These are phyloP conservation scores for Eueremaeus valkanovi DNA, from an alignment of 2,888 invertebrate genomes.

Conservation along the genomic window DNA sequence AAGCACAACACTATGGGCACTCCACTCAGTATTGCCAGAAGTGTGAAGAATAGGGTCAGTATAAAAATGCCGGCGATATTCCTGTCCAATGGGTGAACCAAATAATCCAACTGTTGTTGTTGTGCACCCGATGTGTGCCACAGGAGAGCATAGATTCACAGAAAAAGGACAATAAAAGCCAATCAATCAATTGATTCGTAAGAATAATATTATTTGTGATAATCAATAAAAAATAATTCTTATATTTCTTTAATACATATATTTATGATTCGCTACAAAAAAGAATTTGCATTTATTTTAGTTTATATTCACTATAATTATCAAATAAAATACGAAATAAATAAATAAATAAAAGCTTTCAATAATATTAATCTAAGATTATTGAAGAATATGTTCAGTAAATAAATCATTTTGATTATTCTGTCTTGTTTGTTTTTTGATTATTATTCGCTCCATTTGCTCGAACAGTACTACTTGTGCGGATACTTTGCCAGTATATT, in stretches of 20 bases:
- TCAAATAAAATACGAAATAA: too few species aligned
- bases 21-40: slow-evolving; percentile 51
- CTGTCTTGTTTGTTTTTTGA: neutral
- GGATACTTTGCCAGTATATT: too few species aligned
- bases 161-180: neutral
- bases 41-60: slow-evolving; percentile 46
- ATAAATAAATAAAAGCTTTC: neutral
- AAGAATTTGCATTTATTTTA: too few species aligned
- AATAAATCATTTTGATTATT: slow-evolving; percentile 14
- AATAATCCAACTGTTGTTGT: slow-evolving; percentile 41
- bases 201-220: neutral
- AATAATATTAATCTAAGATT: neutral
- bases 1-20: slow-evolving; percentile 54
- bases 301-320: slow-evolving; percentile 9
- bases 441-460: neutral
- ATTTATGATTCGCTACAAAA: neutral
- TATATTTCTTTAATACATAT: neutral
- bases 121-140: too few species aligned
- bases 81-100: slow-evolving; percentile 47
- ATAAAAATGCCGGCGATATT: slow-evolving; percentile 46
- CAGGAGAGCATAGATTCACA: too few species aligned
- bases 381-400: neutral
- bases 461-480: too few species aligned
- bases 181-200: neutral
- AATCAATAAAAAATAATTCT: neutral